phyloP scores from a whole-genome alignment of 1,140 invertebrate genomes.

The Teleogryllus occipitalis region DNA sequence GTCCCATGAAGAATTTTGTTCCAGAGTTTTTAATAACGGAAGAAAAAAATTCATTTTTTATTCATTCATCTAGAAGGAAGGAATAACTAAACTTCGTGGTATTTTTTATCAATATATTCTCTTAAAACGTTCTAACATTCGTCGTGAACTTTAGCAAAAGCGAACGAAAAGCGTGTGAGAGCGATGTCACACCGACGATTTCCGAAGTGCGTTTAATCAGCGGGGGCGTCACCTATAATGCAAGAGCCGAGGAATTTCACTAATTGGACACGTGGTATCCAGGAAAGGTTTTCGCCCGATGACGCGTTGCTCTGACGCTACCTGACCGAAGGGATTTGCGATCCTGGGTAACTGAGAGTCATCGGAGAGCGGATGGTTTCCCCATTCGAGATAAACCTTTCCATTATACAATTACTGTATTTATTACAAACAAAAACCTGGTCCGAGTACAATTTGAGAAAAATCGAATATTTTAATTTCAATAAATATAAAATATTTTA shows the following conservation, averaged over 20 bases:
- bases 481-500: too few species aligned
- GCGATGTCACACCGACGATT: not conserved
- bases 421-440: too few species aligned
- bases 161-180: not conserved
- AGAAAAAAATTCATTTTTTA: too few species aligned
- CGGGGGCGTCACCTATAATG: not conserved
- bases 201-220: not conserved
- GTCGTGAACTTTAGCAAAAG: not conserved
- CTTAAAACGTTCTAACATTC: too few species aligned
- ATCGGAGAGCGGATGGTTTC: not conserved
- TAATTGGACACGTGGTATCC: slow-evolving; percentile 1
- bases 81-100: too few species aligned
- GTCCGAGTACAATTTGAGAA: too few species aligned
- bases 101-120: too few species aligned
- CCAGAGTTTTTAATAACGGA: too few species aligned
- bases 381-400: not conserved
- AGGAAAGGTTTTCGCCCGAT: not conserved
- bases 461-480: too few species aligned
- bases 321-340: not conserved
- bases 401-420: too few species aligned
- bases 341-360: not conserved
- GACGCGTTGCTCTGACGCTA: not conserved
- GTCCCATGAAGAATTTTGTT: too few species aligned
- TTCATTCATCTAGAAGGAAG: too few species aligned
- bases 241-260: not conserved